These are phyloP conservation scores for Capitella teleta DNA, from an alignment of 1,140 invertebrate genomes.

Conservation along the genomic window DNA sequence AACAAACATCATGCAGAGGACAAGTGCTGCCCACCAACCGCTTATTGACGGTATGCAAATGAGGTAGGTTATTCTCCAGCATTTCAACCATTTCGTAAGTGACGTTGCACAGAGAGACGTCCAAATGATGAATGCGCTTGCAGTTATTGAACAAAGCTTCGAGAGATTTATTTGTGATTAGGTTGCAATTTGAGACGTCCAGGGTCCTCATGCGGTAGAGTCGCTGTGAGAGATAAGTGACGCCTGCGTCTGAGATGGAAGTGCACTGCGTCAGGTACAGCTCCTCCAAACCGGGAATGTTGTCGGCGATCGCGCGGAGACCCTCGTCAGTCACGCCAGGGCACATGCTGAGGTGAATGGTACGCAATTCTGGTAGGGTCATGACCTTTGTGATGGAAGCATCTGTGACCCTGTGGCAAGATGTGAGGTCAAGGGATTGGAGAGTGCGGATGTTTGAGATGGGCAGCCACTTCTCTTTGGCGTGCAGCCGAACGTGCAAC, in stretches of 20 bases:
- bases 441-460: slow-evolving; percentile 38
- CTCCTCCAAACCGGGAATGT: slow-evolving; percentile 57
- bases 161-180: slow-evolving; percentile 53
- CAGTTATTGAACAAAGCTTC: slow-evolving; percentile 49
- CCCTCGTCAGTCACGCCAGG: slow-evolving; percentile 55
- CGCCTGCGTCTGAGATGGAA: slow-evolving; percentile 54
- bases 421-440: background rate
- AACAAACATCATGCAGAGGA: too few species aligned
- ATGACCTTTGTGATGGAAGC: slow-evolving; percentile 47
- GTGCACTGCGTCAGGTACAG: slow-evolving; percentile 53
- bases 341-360: slow-evolving; percentile 54
- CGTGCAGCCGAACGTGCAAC: background rate
- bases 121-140: slow-evolving; percentile 47
- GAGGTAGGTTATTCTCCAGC: slow-evolving; percentile 16
- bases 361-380: slow-evolving; percentile 51
- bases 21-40: background rate
- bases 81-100: slow-evolving; percentile 34
- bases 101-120: slow-evolving; percentile 52
- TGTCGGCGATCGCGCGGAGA: slow-evolving; percentile 49
- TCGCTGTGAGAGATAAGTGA: slow-evolving; percentile 48
- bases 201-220: slow-evolving; percentile 51
- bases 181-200: slow-evolving; percentile 55
- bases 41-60: slow-evolving; percentile 1
- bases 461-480: slow-evolving; percentile 44
- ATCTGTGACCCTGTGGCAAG: slow-evolving; percentile 4